Percentiles rank a stretch among this genome's conserved stretches.
phyloP scores from a whole-genome alignment of 2,797 vertebrate genomes.

The Manis pentadactyla region DNA sequence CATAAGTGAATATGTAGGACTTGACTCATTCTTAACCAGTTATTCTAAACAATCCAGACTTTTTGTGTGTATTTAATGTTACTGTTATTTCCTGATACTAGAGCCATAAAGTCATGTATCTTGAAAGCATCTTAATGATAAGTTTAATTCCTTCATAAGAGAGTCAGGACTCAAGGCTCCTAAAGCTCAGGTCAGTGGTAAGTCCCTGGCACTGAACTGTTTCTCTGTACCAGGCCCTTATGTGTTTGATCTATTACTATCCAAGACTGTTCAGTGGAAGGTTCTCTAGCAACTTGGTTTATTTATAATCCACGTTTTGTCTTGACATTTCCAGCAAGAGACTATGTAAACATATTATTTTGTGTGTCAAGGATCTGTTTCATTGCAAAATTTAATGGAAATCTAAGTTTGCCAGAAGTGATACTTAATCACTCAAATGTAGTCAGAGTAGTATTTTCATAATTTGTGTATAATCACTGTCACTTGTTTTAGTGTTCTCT shows the following conservation, averaged over 20 bases:
- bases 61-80: neutral
- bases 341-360: neutral
- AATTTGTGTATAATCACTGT: constrained; percentile 32
- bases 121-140: constrained; percentile 6
- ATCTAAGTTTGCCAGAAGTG: neutral
- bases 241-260: neutral
- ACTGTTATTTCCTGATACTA: neutral
- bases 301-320: neutral
- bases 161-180: neutral
- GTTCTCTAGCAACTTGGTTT: neutral
- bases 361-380: neutral
- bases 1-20: neutral
- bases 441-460: neutral
- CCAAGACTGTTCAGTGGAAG: neutral
- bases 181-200: neutral
- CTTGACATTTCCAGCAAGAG: neutral
- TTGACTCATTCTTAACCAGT: neutral
- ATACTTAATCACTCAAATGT: neutral
- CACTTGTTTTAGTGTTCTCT: neutral
- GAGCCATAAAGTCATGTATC: neutral
- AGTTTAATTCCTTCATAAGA: neutral
- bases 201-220: neutral
- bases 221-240: neutral
- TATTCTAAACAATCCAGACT: neutral
- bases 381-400: constrained; percentile 22